phyloP scores from a whole-genome alignment of 2,113 vertebrate genomes.

The Piaya cayana region DNA sequence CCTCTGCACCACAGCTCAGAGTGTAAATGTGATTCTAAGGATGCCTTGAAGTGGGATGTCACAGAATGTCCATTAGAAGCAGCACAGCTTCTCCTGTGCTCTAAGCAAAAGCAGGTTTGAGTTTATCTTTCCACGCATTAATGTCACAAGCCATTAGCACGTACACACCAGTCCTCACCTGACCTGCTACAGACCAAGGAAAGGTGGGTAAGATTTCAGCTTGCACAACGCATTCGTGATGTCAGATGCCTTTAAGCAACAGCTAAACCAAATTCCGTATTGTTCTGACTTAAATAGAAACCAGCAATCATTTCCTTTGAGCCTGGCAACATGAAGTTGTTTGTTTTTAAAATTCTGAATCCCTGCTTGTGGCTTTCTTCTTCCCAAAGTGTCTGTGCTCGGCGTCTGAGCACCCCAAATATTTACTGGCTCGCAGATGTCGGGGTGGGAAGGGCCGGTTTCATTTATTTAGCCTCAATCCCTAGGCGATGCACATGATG shows the following conservation, averaged over 20 bases:
- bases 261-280: not conserved
- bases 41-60: not conserved
- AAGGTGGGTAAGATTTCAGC: not conserved
- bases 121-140: not conserved
- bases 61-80: not conserved
- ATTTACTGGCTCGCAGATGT: not conserved
- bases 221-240: not conserved
- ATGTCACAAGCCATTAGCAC: fast-evolving
- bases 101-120: not conserved
- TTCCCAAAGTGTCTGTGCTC: not conserved
- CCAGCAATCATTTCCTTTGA: not conserved
- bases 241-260: not conserved
- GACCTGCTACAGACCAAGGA: not conserved
- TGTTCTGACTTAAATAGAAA: not conserved
- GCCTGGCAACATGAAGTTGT: not conserved
- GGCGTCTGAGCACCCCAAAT: not conserved
- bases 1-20: fast-evolving
- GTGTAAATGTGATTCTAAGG: not conserved
- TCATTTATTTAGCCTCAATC: not conserved
- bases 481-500: not conserved
- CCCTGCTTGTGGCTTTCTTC: not conserved
- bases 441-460: not conserved
- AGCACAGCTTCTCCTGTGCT: not conserved
- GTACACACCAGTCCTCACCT: fast-evolving
- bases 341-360: not conserved